Evolutionary conservation across 2,888 invertebrate species (phyloP).

Genomic region (Hyalella azteca): DNA sequence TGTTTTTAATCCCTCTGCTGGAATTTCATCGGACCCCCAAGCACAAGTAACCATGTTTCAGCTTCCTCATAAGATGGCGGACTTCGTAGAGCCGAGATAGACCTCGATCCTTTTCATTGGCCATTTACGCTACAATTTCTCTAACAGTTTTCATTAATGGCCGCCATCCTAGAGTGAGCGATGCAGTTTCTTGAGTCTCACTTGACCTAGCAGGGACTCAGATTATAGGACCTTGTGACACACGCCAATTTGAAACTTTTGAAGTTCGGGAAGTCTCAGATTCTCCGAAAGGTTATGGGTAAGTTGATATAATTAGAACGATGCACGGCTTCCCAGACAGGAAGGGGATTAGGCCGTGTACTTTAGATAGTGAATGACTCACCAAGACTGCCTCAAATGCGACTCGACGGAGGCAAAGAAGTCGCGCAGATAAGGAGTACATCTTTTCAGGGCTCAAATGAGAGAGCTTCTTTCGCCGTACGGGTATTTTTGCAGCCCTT

Average conservation of each 20-base stretch:
- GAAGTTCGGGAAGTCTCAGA: constrained; percentile 16
- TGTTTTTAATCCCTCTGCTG: constrained; percentile 26
- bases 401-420: not conserved
- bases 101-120: constrained; percentile 33
- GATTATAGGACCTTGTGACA: constrained; percentile 29
- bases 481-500: too few relatives aligned
- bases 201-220: constrained; percentile 28
- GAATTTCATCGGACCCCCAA: constrained; percentile 24
- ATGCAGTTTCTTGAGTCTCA: constrained; percentile 1
- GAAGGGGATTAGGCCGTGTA: constrained; percentile 6
- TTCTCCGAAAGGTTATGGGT: constrained; percentile 28
- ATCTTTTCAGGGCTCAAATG: not conserved
- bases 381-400: constrained; percentile 1
- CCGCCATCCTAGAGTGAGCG: constrained; percentile 32
- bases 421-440: not conserved
- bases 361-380: constrained; percentile 33
- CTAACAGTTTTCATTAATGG: constrained; percentile 36
- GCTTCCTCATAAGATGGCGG: constrained; percentile 25
- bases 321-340: constrained; percentile 34
- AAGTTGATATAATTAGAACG: constrained; percentile 21
- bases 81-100: constrained; percentile 10
- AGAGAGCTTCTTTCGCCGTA: not conserved
- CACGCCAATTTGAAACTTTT: constrained; percentile 32
- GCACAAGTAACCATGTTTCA: constrained; percentile 17
- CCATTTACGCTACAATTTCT: constrained; percentile 34